A percentile compares a stretch with the other conserved stretches of the same genome.
phyloP scores from a whole-genome alignment of 2,888 invertebrate genomes.

The Scrobipalpa costella region DNA sequence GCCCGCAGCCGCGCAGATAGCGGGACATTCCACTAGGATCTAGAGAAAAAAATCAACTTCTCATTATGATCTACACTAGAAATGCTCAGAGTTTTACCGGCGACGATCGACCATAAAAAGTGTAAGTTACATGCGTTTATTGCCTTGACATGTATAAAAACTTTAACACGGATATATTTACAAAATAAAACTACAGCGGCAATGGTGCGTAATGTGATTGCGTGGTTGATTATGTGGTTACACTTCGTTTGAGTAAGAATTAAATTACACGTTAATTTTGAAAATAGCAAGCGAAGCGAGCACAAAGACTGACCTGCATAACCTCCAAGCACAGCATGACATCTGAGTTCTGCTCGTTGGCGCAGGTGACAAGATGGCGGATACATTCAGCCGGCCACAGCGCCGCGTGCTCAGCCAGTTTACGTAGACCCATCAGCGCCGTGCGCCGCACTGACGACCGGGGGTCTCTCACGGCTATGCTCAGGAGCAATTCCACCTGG shows the following conservation, averaged over 20 bases:
- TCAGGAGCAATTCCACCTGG: constrained; percentile 76
- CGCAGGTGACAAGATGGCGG: constrained; percentile 55
- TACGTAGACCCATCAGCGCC: constrained; percentile 61
- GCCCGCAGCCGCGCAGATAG: constrained; percentile 63
- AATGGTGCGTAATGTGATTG: too few species aligned
- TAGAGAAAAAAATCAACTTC: constrained; percentile 32
- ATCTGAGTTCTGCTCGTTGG: constrained; percentile 54
- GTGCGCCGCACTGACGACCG: constrained; percentile 65
- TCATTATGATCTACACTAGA: too few species aligned
- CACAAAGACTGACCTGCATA: constrained; percentile 70
- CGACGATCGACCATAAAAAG: too few species aligned
- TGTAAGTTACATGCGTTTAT: too few species aligned
- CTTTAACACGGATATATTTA: too few species aligned
- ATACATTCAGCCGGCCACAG: constrained; percentile 64
- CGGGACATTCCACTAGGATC: constrained; percentile 69
- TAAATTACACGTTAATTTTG: too few species aligned
- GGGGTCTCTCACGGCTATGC: constrained; percentile 65
- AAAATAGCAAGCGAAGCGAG: too few species aligned
- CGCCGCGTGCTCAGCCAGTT: constrained; percentile 66
- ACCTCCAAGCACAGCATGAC: constrained; percentile 67
- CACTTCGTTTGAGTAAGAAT: too few species aligned
- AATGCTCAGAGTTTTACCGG: too few species aligned
- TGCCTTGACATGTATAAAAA: too few species aligned
- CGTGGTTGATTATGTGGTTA: too few species aligned
- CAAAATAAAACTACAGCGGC: too few species aligned